A percentile compares a stretch with the other conserved stretches of the same genome.
Evolutionary conservation across 2,797 vertebrate species (phyloP).

Genomic region (Poecilia wingei): DNA sequence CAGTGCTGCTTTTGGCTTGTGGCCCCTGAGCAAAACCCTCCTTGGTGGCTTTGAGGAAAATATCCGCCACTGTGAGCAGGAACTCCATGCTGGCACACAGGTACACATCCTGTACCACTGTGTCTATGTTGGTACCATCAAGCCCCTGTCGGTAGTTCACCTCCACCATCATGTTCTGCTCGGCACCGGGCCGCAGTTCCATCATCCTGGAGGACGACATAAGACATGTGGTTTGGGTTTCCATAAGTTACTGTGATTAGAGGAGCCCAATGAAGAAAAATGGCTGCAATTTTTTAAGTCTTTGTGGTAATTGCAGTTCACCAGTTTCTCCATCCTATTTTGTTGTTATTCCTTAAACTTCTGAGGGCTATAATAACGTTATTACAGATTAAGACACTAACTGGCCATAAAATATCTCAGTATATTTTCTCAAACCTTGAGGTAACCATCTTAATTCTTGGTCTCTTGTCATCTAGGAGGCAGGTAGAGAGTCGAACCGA

Average conservation of each 20-base stretch:
- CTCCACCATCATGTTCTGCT: conserved; percentile 94
- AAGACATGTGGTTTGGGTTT: neutral
- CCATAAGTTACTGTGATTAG: neutral
- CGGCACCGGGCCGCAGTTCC: conserved; percentile 88
- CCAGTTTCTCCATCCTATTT: neutral
- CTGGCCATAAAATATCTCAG: neutral
- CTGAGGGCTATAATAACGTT: neutral
- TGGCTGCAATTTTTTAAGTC: neutral
- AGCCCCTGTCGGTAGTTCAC: conserved; percentile 87
- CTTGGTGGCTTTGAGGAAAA: conserved; percentile 90
- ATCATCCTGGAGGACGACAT: conserved; percentile 87
- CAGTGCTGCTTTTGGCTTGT: conserved; percentile 60
- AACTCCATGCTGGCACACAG: conserved; percentile 98
- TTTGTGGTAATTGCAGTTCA: neutral
- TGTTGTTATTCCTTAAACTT: neutral
- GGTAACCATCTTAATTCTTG: conserved; percentile 87
- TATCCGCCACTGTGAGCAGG: conserved; percentile 90
- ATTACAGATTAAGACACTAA: neutral
- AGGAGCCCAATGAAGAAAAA: neutral
- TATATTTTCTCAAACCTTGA: conserved; percentile 80
- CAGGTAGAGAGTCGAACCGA: conserved; percentile 89
- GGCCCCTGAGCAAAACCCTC: conserved; percentile 82
- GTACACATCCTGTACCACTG: conserved; percentile 90
- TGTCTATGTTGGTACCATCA: conserved; percentile 85
- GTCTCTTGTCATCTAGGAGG: conserved; percentile 93